Conservation (phyloP, 2,113 vertebrate species). For the Pedionomus torquatus region DNA sequence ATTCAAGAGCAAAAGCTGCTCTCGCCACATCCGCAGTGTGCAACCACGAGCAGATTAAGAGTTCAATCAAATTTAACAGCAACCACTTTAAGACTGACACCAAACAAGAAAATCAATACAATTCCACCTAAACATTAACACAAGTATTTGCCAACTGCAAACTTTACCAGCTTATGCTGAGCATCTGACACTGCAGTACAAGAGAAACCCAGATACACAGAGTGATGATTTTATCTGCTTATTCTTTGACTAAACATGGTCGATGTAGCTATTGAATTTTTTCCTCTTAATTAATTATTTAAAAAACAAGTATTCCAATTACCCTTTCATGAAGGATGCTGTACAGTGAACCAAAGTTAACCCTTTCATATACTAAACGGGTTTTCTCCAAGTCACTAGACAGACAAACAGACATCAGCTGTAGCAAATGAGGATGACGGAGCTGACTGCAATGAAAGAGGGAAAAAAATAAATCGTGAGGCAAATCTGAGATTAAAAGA, state of each 20-base stretch:
- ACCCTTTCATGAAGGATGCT: conserved; percentile 81
- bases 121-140: neutral
- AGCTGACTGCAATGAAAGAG: conserved; percentile 70
- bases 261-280: neutral
- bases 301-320: neutral
- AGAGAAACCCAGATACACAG: neutral
- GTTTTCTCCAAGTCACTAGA: conserved; percentile 74
- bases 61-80: neutral
- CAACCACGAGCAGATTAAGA: neutral
- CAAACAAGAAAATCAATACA: neutral
- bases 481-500: neutral
- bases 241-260: neutral
- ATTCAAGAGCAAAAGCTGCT: neutral
- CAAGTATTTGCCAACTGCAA: neutral
- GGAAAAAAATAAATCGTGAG: neutral
- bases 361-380: conserved; percentile 76
- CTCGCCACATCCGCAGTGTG: neutral
- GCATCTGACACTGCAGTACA: too few species aligned
- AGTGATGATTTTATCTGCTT: neutral
- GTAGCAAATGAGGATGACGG: conserved; percentile 77
- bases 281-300: neutral
- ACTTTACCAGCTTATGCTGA: neutral
- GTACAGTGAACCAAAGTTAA: conserved; percentile 77
- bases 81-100: neutral
- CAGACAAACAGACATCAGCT: conserved; percentile 78